Base-by-base conservation (phyloP, 2,888 invertebrate genomes). In the Athripsodes cinereus region DNA sequence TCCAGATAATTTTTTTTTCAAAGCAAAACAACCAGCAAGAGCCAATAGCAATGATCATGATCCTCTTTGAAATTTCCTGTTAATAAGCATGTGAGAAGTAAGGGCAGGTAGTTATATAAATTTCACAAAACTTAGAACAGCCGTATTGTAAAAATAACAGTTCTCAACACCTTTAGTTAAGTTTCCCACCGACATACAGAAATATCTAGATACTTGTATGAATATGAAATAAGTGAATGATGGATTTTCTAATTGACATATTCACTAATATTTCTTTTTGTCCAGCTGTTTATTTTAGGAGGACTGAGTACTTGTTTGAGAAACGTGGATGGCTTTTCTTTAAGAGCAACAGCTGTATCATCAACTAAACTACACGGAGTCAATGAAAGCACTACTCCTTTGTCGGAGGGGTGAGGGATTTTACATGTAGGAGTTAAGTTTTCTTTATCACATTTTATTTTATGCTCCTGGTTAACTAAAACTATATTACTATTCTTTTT, bases 301-400 rank as follows among this genome's bases (percentile, higher is more conserved):
- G 81, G 81, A 62, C 76, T 81, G 61, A 81, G 69, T 56, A 81
- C 81, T 72, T 82, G 81, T 67, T 81, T 81, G 68, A 81, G 72
- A 68, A 82, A 81, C 63, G 81, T 66, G 58, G 78, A 78, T 65
- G 78, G 71, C 65, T 78, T 81, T 55, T 82, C 81, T 63, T 76
- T 80, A 16, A 79, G 68, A 66, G 72, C 73, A 34, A 55, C 58
- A 54, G 59, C 60, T 46, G 60, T 62, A 53, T 62, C 57, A 19
- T 63, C 55, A 10, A 64, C 62, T 22, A 55, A 59, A 11, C 66
- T 66, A 21, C 66, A 65, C 22, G 61, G 56, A 40, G 62, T 63
- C 11, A 64, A 51, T 13, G 66, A 66, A 3, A 57, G 50, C 1
- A 62, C 63, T 6, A 66, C 67, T 8, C 64, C 54, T 22, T 58